These are phyloP conservation scores for Brienomyrus brachyistius DNA, from an alignment of 2,113 vertebrate species.

Conservation along the genomic window DNA sequence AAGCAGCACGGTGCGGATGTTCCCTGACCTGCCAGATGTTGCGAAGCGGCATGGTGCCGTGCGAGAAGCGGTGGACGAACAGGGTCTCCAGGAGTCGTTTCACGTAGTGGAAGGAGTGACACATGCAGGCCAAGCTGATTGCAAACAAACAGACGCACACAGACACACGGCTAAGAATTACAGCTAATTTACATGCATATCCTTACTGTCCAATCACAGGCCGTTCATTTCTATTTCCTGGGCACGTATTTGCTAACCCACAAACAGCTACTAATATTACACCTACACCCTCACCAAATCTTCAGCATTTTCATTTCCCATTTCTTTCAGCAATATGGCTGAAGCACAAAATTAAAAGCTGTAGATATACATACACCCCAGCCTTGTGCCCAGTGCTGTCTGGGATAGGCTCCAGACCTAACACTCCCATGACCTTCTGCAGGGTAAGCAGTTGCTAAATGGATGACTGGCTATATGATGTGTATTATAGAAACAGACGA, in stretches of 20 bases:
- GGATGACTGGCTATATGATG: background rate
- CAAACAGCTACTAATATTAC: background rate
- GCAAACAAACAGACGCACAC: constrained; percentile 13
- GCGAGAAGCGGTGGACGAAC: constrained; percentile 83
- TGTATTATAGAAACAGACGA: background rate
- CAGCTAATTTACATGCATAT: background rate
- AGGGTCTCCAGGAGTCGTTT: constrained; percentile 83
- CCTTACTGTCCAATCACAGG: background rate
- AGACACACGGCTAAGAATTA: background rate
- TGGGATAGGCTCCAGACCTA: background rate
- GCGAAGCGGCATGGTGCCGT: constrained; percentile 82
- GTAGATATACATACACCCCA: background rate
- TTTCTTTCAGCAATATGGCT: background rate
- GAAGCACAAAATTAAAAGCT: background rate
- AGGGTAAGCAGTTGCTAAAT: background rate
- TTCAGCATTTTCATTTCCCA: background rate
- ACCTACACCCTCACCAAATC: background rate
- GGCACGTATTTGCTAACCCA: background rate
- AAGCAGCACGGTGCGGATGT: background rate
- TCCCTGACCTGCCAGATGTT: constrained; percentile 57
- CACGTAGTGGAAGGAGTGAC: constrained; percentile 82
- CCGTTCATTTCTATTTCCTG: constrained; percentile 6
- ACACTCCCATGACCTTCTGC: background rate
- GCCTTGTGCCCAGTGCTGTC: background rate
- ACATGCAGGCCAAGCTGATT: constrained; percentile 76